These are phyloP conservation scores for Atlantisia rogersi DNA, from an alignment of 2,113 vertebrate species.

Conservation along the genomic window DNA sequence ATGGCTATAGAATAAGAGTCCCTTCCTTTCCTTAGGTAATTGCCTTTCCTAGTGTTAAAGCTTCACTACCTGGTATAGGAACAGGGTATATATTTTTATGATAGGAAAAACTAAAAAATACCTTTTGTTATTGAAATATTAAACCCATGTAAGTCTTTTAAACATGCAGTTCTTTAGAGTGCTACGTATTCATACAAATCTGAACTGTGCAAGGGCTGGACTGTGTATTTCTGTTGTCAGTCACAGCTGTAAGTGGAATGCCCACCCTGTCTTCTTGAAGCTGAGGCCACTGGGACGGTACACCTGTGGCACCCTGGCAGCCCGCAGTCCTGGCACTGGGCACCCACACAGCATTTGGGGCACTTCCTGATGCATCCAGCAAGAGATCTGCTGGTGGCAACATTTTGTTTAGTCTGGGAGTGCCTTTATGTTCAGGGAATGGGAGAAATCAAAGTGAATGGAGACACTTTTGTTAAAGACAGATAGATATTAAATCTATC, in stretches of 20 bases:
- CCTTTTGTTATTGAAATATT: neutral
- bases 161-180: neutral
- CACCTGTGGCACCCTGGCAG: neutral
- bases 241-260: neutral
- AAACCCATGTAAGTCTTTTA: neutral
- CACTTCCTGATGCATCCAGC: neutral
- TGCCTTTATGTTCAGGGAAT: neutral
- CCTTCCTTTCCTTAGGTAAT: neutral
- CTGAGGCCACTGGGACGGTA: neutral
- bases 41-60: neutral
- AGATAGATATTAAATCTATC: neutral
- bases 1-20: neutral
- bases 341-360: accelerated
- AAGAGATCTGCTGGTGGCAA: neutral
- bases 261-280: neutral
- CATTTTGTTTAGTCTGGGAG: neutral
- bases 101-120: neutral
- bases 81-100: neutral
- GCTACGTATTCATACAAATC: neutral
- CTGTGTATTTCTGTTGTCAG: neutral
- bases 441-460: neutral
- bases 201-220: neutral
- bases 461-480: neutral
- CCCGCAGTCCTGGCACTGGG: neutral
- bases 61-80: neutral